Evolutionary conservation across 2,113 vertebrate genomes (phyloP).

Genomic region (Mormyrus iriodes): DNA sequence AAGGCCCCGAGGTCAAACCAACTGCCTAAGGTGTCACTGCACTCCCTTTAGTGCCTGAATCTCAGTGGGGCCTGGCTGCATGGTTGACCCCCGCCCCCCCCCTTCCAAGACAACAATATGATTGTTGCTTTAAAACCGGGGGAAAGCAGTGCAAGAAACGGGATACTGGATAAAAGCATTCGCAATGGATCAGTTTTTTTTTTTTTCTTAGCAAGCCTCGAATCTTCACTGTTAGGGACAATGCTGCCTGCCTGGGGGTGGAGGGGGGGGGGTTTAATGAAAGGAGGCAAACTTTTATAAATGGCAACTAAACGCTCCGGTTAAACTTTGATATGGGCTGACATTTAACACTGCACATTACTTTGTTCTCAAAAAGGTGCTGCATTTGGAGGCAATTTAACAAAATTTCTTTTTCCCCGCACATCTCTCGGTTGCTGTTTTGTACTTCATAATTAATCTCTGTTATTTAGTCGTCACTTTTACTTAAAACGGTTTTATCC

Average conservation of each 20-base stretch:
- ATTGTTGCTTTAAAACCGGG: background rate
- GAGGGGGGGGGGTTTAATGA: background rate
- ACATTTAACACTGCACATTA: constrained; percentile 3
- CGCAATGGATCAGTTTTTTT: background rate
- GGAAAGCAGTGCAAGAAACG: background rate
- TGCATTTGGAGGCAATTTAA: background rate
- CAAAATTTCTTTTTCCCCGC: background rate
- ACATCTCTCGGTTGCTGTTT: background rate
- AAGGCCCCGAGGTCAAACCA: background rate
- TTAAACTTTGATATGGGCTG: background rate
- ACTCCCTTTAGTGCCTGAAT: background rate
- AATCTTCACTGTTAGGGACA: background rate
- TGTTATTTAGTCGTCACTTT: background rate
- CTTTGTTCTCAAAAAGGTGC: background rate
- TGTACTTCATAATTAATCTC: background rate
- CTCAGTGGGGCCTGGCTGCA: background rate
- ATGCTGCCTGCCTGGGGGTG: background rate
- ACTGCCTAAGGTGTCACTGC: background rate
- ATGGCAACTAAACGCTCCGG: background rate
- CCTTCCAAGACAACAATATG: background rate
- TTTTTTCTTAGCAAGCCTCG: background rate
- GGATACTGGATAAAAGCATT: background rate
- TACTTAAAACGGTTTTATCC: background rate
- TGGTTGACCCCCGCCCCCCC: background rate
- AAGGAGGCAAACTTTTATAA: background rate